Conservation (phyloP, 2,888 invertebrate species). For the Molorchus minor region DNA sequence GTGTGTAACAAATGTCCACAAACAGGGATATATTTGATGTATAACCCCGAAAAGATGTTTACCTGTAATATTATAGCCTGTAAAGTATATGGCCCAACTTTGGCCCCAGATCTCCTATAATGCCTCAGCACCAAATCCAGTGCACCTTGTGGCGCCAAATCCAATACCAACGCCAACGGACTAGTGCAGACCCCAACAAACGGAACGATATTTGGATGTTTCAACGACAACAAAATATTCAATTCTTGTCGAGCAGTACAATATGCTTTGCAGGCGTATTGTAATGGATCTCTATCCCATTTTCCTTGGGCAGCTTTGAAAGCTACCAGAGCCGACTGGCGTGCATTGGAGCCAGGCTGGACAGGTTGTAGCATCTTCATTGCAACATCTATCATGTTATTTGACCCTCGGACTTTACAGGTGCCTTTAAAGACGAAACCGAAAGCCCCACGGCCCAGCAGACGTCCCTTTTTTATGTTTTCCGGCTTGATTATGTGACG, state of each 20-base stretch:
- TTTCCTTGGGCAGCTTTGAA: conserved; percentile 73
- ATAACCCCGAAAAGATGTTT: conserved; percentile 23
- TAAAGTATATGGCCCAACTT: conserved; percentile 81
- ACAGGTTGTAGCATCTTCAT: conserved; percentile 97
- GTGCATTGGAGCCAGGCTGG: conserved; percentile 79
- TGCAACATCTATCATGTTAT: conserved; percentile 77
- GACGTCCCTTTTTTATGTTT: conserved; percentile 77
- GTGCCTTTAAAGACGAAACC: conserved; percentile 93
- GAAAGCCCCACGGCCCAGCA: conserved; percentile 96
- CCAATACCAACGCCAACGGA: conserved; percentile 88
- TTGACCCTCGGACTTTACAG: conserved; percentile 70
- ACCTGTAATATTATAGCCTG: conserved; percentile 88
- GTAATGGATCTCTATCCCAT: conserved; percentile 92
- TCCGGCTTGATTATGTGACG: conserved; percentile 83
- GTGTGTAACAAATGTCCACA: no score
- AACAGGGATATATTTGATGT: no score
- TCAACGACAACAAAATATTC: conserved; percentile 82
- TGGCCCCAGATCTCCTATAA: conserved; percentile 85
- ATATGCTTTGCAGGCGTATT: conserved; percentile 95
- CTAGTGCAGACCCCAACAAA: conserved; percentile 89
- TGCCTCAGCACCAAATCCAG: conserved; percentile 85
- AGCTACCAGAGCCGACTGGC: conserved; percentile 69
- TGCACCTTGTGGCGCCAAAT: conserved; percentile 92
- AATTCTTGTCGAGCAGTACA: conserved; percentile 95
- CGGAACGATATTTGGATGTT: conserved; percentile 92